Evolutionary conservation across 2,113 vertebrate genomes (phyloP), one percentile per base, ranked within the genome.

Genomic region (Oplegnathus fasciatus): DNA sequence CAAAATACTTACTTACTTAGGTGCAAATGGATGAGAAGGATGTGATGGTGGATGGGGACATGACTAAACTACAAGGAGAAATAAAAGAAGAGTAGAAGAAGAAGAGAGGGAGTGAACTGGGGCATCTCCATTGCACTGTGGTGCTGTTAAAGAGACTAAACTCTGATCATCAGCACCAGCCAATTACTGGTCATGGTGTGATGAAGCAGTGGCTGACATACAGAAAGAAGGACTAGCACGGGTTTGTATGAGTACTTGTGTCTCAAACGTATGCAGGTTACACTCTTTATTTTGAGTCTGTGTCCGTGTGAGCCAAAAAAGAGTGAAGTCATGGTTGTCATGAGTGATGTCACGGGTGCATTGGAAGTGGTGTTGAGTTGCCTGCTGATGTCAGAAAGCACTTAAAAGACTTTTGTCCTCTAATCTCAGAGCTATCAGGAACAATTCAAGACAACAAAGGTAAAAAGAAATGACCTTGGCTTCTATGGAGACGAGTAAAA

Each of bases 281-380:
- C 42, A 48, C n/a, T 70, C 32, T 30, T 61, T 4, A n/a, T 15
- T 58, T 58, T 61, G 0, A 83, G 44, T 37, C 11, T 66, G 73
- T 28, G n/a, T 77, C 24, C 46, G 50, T 69, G 28, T 26, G 14
- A 37, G 55, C 40, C 42, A 15, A 30, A 42, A 82, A 46, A 58
- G 72, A 81, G 78, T 67, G 78, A 86, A 77, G 85, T 89, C 74
- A 85, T 72, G 86, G 72, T 87, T 90, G 88, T 80, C 89, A 73
- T 83, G 61, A 34, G 74, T 84, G 78, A 82, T 88, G 84, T 90
- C 80, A 85, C 18, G 66, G 70, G 55, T 86, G 75, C 44, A 42
- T 24, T 60, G 15, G 58, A 55, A 76, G 67, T 26, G 50, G 78
- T 46, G 72, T 40, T 57, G 52, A 68, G 73, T 69, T 79, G 74